phyloP scores from a whole-genome alignment of 2,888 invertebrate species.

The Rambutsinella grinnellia region DNA sequence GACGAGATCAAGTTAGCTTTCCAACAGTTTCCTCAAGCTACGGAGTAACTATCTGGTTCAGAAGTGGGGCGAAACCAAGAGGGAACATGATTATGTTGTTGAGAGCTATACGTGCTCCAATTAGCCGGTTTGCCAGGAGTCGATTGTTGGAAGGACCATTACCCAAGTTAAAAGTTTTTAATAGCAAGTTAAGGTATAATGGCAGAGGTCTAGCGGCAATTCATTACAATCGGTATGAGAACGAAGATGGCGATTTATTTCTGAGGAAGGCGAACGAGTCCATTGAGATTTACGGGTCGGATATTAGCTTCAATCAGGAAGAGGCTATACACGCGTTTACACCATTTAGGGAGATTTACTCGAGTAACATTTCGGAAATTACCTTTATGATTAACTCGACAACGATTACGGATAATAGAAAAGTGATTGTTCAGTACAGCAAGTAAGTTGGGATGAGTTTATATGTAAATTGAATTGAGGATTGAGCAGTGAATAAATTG shows the following conservation, averaged over 20 bases:
- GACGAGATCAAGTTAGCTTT: conserved; percentile 88
- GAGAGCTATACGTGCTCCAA: conserved; percentile 65
- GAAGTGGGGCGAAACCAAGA: conserved; percentile 82
- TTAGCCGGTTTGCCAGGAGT: conserved; percentile 63
- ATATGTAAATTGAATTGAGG: too few species aligned
- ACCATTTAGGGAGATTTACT: conserved; percentile 87
- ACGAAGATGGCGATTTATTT: conserved; percentile 88
- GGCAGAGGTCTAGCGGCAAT: conserved; percentile 83
- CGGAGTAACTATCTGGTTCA: conserved; percentile 83
- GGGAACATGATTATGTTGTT: conserved; percentile 79
- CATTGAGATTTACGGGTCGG: conserved; percentile 83
- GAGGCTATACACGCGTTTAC: conserved; percentile 88
- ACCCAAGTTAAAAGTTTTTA: conserved; percentile 80
- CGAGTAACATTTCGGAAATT: conserved; percentile 90
- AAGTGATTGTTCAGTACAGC: conserved; percentile 89
- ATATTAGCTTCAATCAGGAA: conserved; percentile 82
- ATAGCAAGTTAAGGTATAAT: conserved; percentile 85
- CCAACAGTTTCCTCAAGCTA: conserved; percentile 90
- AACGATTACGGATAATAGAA: conserved; percentile 87
- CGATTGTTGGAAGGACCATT: conserved; percentile 78
- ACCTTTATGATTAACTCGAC: conserved; percentile 89
- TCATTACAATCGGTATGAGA: conserved; percentile 89
- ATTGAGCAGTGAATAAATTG: too few species aligned
- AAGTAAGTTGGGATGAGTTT: conserved; percentile 66
- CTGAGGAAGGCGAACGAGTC: conserved; percentile 90